Evolutionary conservation across 2,113 vertebrate species (phyloP).

Genomic region (Hymenochirus boettgeri): DNA sequence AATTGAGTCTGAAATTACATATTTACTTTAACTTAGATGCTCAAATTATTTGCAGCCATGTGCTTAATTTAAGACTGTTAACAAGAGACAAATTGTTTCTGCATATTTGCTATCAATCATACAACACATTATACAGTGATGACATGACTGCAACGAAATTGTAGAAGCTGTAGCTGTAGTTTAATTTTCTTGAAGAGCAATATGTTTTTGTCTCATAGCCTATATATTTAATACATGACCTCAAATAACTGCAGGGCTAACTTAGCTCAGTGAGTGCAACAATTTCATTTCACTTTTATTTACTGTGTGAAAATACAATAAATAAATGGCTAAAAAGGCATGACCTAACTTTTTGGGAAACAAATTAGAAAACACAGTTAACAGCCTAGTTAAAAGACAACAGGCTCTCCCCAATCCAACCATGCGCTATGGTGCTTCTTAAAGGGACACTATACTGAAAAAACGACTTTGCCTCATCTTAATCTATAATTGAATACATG

Average conservation of each 20-base stretch:
- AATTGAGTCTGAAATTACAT: slow-evolving; percentile 68
- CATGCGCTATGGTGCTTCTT: too few species aligned
- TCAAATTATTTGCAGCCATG: slow-evolving; percentile 57
- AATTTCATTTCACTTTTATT: too few species aligned
- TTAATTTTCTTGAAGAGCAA: slow-evolving; percentile 19
- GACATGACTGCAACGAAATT: slow-evolving; percentile 16
- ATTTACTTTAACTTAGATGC: slow-evolving; percentile 67
- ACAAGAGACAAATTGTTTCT: slow-evolving; percentile 60
- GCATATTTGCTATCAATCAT: slow-evolving; percentile 57
- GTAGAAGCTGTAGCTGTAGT: slow-evolving; percentile 13
- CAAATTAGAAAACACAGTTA: too few species aligned
- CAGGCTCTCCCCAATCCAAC: too few species aligned
- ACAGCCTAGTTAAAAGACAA: too few species aligned
- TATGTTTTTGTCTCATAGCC: slow-evolving; percentile 7
- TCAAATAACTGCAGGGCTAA: slow-evolving; percentile 30
- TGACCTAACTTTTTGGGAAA: too few species aligned
- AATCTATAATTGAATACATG: too few species aligned
- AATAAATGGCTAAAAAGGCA: too few species aligned
- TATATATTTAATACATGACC: slow-evolving; percentile 31
- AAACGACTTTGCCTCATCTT: too few species aligned
- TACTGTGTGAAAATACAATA: too few species aligned
- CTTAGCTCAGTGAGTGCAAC: too few species aligned
- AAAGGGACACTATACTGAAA: too few species aligned
- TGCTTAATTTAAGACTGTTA: slow-evolving; percentile 54
- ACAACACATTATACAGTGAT: slow-evolving; percentile 47